Percentiles rank a stretch among this genome's conserved stretches.
These are phyloP conservation scores for Pseudorhiza aurosa DNA, from an alignment of 30 jellyfish, hydroid and myxozoan species.

Conservation along the genomic window DNA sequence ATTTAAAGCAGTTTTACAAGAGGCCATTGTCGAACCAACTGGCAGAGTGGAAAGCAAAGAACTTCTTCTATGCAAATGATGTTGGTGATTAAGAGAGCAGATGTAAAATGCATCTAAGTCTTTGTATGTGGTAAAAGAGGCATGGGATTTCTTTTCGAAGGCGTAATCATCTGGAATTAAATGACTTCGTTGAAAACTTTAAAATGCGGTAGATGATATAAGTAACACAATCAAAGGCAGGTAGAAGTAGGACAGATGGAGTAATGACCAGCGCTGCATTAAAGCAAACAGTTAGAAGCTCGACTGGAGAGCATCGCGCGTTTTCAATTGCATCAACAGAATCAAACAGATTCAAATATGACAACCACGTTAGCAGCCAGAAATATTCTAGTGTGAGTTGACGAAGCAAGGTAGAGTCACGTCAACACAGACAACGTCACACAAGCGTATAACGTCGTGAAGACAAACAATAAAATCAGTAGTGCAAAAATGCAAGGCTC, in stretches of 20 bases:
- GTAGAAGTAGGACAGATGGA: neutral
- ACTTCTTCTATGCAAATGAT: neutral
- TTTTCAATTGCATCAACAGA: too few species aligned
- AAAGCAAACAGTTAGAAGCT: too few species aligned
- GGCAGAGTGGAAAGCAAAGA: neutral
- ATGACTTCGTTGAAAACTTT: neutral
- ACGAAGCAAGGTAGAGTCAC: too few species aligned
- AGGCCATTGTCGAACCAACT: neutral
- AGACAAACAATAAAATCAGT: too few species aligned
- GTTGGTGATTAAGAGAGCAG: slow-evolving; percentile 29
- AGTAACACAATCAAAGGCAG: neutral
- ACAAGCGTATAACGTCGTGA: too few species aligned
- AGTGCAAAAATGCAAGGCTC: too few species aligned
- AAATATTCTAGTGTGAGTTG: too few species aligned
- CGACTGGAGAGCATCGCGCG: too few species aligned
- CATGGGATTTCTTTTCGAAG: neutral
- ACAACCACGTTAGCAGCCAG: too few species aligned
- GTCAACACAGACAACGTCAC: too few species aligned
- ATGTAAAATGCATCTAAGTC: neutral
- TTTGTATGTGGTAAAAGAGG: slow-evolving; percentile 9
- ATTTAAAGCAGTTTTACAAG: neutral
- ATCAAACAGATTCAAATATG: too few species aligned
- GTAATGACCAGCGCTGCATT: neutral
- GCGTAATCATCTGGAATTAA: neutral
- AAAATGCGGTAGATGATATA: neutral